phyloP scores from a whole-genome alignment of 1,140 invertebrate genomes.

The Gryllus bimaculatus region DNA sequence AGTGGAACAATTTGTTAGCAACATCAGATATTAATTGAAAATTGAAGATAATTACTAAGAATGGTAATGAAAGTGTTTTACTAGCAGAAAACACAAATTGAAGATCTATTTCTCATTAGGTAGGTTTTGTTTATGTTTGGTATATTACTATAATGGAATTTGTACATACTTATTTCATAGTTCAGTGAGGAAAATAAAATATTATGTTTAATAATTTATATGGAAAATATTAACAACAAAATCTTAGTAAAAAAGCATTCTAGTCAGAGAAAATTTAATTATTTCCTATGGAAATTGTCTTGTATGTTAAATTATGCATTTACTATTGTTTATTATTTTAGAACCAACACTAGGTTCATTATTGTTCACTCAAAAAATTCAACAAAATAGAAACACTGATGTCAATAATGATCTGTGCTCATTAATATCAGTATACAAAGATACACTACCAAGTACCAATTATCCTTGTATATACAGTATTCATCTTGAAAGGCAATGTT shows the following conservation, averaged over 20 bases:
- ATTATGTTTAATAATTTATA: not conserved
- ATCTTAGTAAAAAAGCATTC: not conserved
- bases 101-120: not conserved
- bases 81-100: not conserved
- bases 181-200: not conserved
- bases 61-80: not conserved
- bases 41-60: not conserved
- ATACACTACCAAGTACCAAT: not conserved
- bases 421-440: not conserved
- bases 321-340: not conserved
- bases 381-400: not conserved
- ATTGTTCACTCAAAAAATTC: not conserved
- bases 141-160: not conserved
- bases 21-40: not conserved
- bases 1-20: not conserved
- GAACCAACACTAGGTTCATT: not conserved
- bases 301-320: not conserved
- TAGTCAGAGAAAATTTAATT: not conserved
- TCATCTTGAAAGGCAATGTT: not conserved
- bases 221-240: not conserved
- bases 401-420: not conserved
- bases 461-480: not conserved
- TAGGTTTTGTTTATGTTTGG: not conserved
- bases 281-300: not conserved
- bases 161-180: not conserved